Base-by-base conservation (phyloP, 2,888 invertebrate species). In the Sepioteuthis lessoniana region DNA sequence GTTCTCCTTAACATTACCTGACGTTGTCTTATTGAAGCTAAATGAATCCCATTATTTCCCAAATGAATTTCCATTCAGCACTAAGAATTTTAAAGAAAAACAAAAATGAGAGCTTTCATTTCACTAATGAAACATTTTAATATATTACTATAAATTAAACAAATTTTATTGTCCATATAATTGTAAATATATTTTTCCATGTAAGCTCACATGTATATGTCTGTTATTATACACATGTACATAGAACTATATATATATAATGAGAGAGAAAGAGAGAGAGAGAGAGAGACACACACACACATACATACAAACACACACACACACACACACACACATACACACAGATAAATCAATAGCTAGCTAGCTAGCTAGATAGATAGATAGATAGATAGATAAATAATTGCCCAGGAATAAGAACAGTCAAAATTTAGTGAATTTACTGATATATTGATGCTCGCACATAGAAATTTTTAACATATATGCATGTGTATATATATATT, bases 61-160 rank as follows among this genome's bases (percentile, higher is more conserved):
- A 76, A 76, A 76, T 76, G 76, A 76, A 76, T 76, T n/a, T 76
- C n/a, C 76, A 76, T 76, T 35, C 76, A 76, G 35, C 76, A 76
- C 76, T 76, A n/a, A 76, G n/a, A 76, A 76, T 76, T 76, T n/a
- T n/a, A 76, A 76, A 76, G 76, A 76, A 76, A 76, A 35, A n/a
- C 13, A 35, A 76, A 35, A 35, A 76, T 16, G n/a, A 16, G 16
- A 13, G 35, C 76, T 76, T 76, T n/a, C 76, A 76, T 35, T 76
- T 76, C 25, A 35, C n/a, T 76, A 35, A 76, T 76, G 76, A 76
- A n/a, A 35, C n/a, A 76, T 76, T 76, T 76, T n/a, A 76, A 76
- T 76, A 76, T 76, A 76, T 35, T 76, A n/a, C 35, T 1, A 76
- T 19, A 16, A 76, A 76, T 76, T 76, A 76, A 76, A 76, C 16